Evolutionary conservation across 1,140 invertebrate species (phyloP).

Genomic region (Palaemon carinicauda): DNA sequence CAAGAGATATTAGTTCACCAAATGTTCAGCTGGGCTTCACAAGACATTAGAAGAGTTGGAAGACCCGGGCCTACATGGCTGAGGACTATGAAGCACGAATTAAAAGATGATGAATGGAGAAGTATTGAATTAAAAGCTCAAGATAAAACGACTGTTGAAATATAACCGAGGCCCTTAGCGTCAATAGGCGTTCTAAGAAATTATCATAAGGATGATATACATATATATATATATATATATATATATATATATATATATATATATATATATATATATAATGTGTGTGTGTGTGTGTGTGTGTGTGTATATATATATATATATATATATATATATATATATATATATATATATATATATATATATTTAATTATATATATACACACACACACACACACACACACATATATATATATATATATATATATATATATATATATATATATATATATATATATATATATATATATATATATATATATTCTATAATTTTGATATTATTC

Average conservation of each 20-base stretch:
- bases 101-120: no score
- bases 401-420: constrained; percentile 23
- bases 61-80: no score
- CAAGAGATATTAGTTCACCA: no score
- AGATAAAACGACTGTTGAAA: no score
- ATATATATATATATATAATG: constrained; percentile 18
- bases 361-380: constrained; percentile 24
- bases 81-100: no score
- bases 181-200: no score
- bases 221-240: constrained; percentile 19
- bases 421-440: constrained; percentile 18
- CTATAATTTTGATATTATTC: neutral
- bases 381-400: neutral
- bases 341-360: constrained; percentile 31
- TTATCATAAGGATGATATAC: neutral
- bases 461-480: constrained; percentile 32
- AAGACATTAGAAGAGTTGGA: no score
- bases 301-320: constrained; percentile 24
- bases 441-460: constrained; percentile 24
- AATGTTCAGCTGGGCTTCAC: no score
- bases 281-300: constrained; percentile 5
- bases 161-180: no score
- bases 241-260: constrained; percentile 12
- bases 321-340: constrained; percentile 29
- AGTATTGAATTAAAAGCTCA: no score